Base-by-base conservation (phyloP, 2,888 invertebrate genomes). In the Acronicta alni region DNA sequence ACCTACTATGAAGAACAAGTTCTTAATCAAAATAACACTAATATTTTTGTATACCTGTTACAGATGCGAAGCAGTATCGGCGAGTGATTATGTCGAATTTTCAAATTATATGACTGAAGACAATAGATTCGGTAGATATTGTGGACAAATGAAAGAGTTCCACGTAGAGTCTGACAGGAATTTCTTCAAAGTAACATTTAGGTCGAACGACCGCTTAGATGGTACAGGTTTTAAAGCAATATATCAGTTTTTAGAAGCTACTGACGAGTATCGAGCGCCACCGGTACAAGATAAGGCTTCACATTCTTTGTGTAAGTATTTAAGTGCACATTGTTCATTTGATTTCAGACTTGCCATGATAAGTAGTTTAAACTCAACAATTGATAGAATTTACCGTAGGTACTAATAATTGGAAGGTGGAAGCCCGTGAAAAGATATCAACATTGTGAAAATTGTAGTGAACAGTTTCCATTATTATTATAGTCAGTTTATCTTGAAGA, bases 31-130 rank as follows among this genome's bases (percentile, higher is more conserved):
- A 41, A 7, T 5, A 42, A 10, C 12, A 9, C n/a, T 37, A 46
- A 26, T 51, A 2, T 10, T 44, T 39, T 15, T 47, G 16, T 48
- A 37, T 41, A 41, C 26, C 42, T 63, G 42, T 61, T 95, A 90
- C 94, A 99, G 99, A 72, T 99, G 99, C 87, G 97, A 98, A 82
- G 97, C 97, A 58, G 96, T 96, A 45, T 97, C 98, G 2, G 98
- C 98, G 42, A 99, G 99, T 84, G 99, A 99, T 91, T 99, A 97
- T 90, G 97, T 99, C 52, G 98, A 99, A 89, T 98, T 99, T 92
- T 99, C 99, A 45, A 99, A 99, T 94, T 98, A 97, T 87, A 96
- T 97, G 95, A 96, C 97, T 67, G 96, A 97, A 75, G 99, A 99
- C 92, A 95, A 97, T 82, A 98, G 98, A 89, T 98, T 97, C 89